These are phyloP conservation scores for Choloepus didactylus DNA, from an alignment of 2,797 vertebrate genomes.

Conservation along the genomic window DNA sequence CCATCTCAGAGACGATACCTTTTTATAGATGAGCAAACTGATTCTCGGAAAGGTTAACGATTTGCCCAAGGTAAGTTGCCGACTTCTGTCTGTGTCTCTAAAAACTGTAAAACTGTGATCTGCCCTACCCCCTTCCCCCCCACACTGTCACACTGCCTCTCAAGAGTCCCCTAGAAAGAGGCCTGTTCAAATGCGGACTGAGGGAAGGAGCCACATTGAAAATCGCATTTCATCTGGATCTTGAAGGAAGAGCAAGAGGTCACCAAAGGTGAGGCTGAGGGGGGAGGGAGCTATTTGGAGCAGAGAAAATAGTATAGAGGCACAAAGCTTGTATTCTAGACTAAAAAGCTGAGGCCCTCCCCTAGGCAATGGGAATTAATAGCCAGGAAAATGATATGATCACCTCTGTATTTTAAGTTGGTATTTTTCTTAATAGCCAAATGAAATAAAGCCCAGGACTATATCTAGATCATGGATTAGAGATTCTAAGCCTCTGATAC, in stretches of 20 bases:
- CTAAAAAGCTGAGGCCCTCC: background rate
- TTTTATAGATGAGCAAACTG: constrained; percentile 4
- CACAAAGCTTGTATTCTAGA: background rate
- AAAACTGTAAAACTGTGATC: background rate
- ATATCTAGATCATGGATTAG: background rate
- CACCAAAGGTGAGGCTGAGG: background rate
- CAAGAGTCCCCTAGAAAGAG: background rate
- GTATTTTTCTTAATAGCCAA: background rate
- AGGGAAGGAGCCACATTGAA: background rate
- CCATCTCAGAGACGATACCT: background rate
- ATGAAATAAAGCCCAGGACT: background rate
- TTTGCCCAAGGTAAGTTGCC: background rate
- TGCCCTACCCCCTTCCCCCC: background rate
- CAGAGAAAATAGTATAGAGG: background rate
- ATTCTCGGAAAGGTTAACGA: constrained; percentile 15
- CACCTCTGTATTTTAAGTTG: background rate
- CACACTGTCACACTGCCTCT: background rate
- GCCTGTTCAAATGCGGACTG: background rate
- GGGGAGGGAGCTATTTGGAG: background rate
- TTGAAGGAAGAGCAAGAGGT: constrained; percentile 20
- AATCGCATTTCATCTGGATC: background rate
- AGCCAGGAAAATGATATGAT: background rate
- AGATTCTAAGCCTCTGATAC: background rate
- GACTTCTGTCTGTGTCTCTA: background rate
- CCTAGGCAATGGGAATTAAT: background rate